These are phyloP conservation scores for Troides oblongomaculatus DNA, from an alignment of 2,888 invertebrate genomes.

Conservation along the genomic window DNA sequence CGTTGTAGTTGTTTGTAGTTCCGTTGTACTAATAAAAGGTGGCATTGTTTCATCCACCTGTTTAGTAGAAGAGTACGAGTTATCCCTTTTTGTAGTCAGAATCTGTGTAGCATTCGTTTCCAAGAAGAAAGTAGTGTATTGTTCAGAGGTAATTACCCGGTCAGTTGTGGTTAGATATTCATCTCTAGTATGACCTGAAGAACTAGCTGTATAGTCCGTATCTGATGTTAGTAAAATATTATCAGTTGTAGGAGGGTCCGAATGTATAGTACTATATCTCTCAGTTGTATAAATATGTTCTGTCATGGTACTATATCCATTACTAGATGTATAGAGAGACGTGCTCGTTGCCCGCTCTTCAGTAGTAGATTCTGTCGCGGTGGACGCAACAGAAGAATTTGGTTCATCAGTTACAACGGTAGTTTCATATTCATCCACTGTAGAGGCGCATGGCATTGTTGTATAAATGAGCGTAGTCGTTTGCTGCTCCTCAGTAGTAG, in stretches of 20 bases:
- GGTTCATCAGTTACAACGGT: neutral
- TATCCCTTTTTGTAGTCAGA: no score
- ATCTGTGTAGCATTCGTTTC: no score
- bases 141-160: neutral
- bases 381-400: neutral
- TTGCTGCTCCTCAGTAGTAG: neutral
- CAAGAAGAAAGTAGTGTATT: neutral
- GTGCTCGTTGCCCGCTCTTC: neutral
- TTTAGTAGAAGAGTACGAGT: no score
- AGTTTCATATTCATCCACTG: neutral
- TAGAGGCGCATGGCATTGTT: neutral
- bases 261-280: neutral
- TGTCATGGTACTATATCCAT: no score
- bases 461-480: slow-evolving; percentile 4
- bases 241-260: neutral
- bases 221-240: neutral
- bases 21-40: no score
- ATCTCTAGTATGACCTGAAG: neutral
- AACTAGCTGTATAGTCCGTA: neutral
- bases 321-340: no score
- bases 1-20: no score
- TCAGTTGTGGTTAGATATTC: neutral
- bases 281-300: neutral
- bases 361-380: neutral
- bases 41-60: no score